These are phyloP conservation scores for Meiosimyza decipiens DNA, from an alignment of 2,888 invertebrate species.

Conservation along the genomic window DNA sequence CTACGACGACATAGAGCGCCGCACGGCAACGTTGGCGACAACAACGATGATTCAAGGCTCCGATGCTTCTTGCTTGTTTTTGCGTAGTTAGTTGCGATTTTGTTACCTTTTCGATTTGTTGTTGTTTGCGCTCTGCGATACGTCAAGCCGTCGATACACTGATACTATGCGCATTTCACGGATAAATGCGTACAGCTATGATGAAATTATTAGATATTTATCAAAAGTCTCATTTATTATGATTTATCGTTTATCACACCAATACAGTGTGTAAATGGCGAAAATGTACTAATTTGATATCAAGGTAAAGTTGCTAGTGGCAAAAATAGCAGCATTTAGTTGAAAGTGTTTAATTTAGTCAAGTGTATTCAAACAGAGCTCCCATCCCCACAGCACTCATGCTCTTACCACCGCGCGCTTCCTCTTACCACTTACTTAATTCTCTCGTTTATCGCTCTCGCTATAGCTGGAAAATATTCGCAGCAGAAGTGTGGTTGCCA, in stretches of 20 bases:
- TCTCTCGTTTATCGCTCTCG: neutral
- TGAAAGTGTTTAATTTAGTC: too few species aligned
- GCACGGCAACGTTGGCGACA: neutral
- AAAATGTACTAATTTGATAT: too few species aligned
- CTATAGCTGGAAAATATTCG: constrained; percentile 4
- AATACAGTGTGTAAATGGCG: too few species aligned
- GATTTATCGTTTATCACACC: neutral
- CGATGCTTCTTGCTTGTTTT: constrained; percentile 30
- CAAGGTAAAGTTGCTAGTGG: too few species aligned
- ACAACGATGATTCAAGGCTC: constrained; percentile 9
- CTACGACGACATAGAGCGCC: too few species aligned
- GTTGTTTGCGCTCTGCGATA: constrained; percentile 8
- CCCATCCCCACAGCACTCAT: neutral
- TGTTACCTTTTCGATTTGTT: constrained; percentile 36
- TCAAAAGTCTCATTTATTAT: neutral
- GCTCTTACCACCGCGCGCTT: neutral
- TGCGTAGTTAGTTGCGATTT: constrained; percentile 33
- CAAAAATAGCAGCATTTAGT: too few species aligned
- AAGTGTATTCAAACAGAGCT: neutral
- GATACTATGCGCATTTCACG: constrained; percentile 23
- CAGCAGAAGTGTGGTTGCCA: constrained; percentile 26
- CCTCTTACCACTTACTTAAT: too few species aligned
- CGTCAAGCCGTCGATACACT: neutral
- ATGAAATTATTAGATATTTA: constrained; percentile 24
- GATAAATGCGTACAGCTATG: constrained; percentile 27